Conservation (phyloP, 2,113 vertebrate genomes). For the Macquaria ambigua region DNA sequence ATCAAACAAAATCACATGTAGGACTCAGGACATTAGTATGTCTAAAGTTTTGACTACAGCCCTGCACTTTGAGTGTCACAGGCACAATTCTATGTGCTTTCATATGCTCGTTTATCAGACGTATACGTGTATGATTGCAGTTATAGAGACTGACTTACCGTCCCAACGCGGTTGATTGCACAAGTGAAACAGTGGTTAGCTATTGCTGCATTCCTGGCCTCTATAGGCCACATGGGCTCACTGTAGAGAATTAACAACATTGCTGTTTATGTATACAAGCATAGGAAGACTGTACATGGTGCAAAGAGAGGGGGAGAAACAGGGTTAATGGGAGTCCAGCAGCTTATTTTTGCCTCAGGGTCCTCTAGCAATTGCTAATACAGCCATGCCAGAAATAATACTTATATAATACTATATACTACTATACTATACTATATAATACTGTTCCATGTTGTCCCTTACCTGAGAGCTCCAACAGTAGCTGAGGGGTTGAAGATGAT, state of each 20-base stretch:
- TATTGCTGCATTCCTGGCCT: conserved; percentile 96
- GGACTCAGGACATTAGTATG: neutral
- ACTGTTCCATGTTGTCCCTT: neutral
- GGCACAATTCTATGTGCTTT: accelerated
- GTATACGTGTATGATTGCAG: neutral
- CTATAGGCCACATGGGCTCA: conserved; percentile 95
- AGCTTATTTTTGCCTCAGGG: neutral
- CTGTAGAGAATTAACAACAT: conserved; percentile 76
- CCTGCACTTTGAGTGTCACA: neutral
- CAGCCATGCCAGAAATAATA: neutral
- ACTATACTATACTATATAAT: no score
- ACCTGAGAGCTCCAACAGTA: conserved; percentile 94
- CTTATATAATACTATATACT: no score
- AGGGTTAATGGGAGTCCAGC: neutral
- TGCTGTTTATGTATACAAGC: neutral
- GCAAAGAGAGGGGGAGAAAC: neutral
- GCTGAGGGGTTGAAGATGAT: conserved; percentile 98
- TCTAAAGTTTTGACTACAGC: neutral
- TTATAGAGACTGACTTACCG: conserved; percentile 80
- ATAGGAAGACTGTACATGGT: neutral
- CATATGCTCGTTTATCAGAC: neutral
- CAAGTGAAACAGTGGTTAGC: conserved; percentile 97
- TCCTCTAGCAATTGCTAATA: neutral
- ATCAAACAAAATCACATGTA: neutral
- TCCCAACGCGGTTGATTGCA: conserved; percentile 95